Evolutionary conservation across 2,797 vertebrate genomes (phyloP), one percentile per base, ranked within the genome.

Genomic region (Clarias fuscus): DNA sequence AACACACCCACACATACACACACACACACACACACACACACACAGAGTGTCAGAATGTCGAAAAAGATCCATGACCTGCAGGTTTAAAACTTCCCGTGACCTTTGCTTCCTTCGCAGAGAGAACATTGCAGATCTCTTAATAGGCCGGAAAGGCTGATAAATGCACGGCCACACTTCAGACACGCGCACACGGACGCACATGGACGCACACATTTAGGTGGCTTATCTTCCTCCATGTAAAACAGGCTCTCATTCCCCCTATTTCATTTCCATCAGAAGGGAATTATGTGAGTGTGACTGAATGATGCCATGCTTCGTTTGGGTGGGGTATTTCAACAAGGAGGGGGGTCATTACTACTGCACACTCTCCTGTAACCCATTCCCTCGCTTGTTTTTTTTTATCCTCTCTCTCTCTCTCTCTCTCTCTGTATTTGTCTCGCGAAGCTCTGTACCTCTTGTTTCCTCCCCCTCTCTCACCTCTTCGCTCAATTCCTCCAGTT

Each of bases 201-300:
- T 62, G 53, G 27, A 67, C 30, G 48, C 79, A 30, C 24, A 22
- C 40, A 20, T 80, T 80, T 80, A 62, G 77, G 20, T 5, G 37
- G 83, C 68, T 91, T 91, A 92, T 93, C 86, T 82, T 2, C 86
- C 61, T 85, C 58, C 81, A 76, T 90, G 90, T 92, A 91, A 92
- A 90, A 88, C 83, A 86, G 82, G 67, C 87, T 87, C 68, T 85
- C 79, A 75, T 88, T 81, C n/a, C 67, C 72, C 64, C 48, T 13
- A 65, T 76, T 83, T 90, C 71, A 88, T 94, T 91, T 91, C 88
- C 90, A 89, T 90, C 84, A 88, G 82, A 92, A 92, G 73, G 86
- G 88, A 90, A 68, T 86, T 85, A 84, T 72, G 86, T 40, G 30
- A 78, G 88, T 90, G 82, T 89, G 87, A 92, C 88, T 85, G 92